Conservation (phyloP, 2,888 invertebrate species). For the Hyalella azteca region DNA sequence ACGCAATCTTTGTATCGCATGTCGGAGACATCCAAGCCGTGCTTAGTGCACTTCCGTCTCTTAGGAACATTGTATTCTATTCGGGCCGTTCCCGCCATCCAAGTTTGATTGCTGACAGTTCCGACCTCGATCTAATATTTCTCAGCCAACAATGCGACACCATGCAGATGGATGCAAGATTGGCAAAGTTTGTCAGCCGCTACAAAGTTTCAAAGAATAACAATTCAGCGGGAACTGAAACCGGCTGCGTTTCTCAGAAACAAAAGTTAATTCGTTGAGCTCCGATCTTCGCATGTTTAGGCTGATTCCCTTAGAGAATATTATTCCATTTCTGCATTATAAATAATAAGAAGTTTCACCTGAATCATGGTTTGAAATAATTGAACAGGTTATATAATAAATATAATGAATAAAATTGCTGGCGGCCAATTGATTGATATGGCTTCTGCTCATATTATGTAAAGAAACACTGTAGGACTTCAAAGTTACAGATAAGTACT, state of each 20-base stretch:
- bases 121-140: neutral
- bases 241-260: neutral
- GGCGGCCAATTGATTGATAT: too few relatives aligned
- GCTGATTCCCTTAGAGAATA: too few relatives aligned
- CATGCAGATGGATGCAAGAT: constrained; percentile 3
- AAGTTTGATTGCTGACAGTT: constrained; percentile 1
- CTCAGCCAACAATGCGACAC: neutral
- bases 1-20: neutral
- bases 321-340: too few relatives aligned
- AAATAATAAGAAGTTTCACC: too few relatives aligned
- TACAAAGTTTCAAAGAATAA: constrained; percentile 9
- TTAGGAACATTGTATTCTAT: neutral
- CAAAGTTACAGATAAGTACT: too few relatives aligned
- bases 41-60: neutral
- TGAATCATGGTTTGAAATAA: too few relatives aligned
- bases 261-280: neutral
- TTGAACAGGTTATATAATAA: too few relatives aligned
- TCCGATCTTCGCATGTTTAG: neutral
- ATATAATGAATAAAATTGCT: too few relatives aligned
- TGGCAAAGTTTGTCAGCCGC: neutral
- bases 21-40: neutral
- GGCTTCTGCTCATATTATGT: too few relatives aligned
- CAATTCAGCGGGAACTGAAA: constrained; percentile 2
- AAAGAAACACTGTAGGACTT: too few relatives aligned
- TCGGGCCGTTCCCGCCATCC: neutral